Evolutionary conservation across 2,888 invertebrate genomes (phyloP).

Genomic region (Seladonia tumulorum): DNA sequence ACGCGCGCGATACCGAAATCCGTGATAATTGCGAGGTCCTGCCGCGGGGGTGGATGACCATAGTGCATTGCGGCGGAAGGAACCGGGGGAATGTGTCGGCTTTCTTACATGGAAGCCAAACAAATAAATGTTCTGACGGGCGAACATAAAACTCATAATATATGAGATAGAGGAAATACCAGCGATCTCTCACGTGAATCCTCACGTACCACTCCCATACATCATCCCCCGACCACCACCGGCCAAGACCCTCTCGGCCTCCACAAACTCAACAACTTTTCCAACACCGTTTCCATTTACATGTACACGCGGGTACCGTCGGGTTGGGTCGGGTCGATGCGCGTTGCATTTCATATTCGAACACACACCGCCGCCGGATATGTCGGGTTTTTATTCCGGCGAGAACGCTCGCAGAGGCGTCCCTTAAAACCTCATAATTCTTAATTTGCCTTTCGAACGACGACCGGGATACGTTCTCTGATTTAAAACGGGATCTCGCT

Average conservation of each 20-base stretch:
- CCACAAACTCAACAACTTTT: conserved; percentile 70
- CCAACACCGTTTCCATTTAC: conserved; percentile 66
- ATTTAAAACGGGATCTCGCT: not conserved
- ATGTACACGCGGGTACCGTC: conserved; percentile 41
- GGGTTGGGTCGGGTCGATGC: conserved; percentile 36
- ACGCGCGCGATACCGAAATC: conserved; percentile 57
- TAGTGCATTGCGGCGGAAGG: not conserved
- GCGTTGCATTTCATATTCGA: conserved; percentile 62
- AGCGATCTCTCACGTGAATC: conserved; percentile 77
- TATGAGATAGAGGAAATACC: conserved; percentile 80
- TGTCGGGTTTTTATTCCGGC: conserved; percentile 35
- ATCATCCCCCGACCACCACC: conserved; percentile 69
- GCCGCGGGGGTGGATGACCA: conserved; percentile 4
- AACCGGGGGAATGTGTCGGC: conserved; percentile 56
- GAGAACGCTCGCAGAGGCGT: not conserved
- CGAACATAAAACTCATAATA: conserved; percentile 80
- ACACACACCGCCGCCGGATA: conserved; percentile 36
- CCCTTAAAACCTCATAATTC: conserved; percentile 8
- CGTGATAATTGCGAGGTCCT: conserved; percentile 64
- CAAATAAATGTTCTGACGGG: conserved; percentile 79
- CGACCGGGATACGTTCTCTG: not conserved
- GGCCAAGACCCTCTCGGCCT: conserved; percentile 57
- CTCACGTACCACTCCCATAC: conserved; percentile 75
- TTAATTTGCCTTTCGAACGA: conserved; percentile 21
- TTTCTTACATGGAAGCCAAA: conserved; percentile 74